phyloP scores from a whole-genome alignment of 2,888 invertebrate species.

The Drosophila barbarae region DNA sequence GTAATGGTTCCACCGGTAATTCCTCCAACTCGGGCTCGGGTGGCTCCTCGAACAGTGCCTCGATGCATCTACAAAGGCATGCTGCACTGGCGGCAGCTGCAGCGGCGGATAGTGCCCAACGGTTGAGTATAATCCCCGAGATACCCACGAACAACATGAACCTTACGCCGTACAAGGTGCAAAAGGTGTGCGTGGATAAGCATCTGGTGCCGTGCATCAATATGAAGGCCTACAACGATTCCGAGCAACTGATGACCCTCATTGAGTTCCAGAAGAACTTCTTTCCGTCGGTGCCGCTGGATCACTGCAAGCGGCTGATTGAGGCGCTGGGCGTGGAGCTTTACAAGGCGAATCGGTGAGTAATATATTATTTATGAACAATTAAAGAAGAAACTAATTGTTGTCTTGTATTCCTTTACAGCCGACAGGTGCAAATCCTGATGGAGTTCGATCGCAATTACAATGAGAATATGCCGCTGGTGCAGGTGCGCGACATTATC shows the following conservation, averaged over 20 bases:
- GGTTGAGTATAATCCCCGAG: conserved; percentile 85
- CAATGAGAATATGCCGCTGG: conserved; percentile 87
- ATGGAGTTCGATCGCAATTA: conserved; percentile 88
- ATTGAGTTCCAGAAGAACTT: conserved; percentile 89
- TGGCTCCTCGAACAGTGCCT: conserved; percentile 67
- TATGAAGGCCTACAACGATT: conserved; percentile 90
- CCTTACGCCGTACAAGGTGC: conserved; percentile 89
- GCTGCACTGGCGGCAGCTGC: conserved; percentile 68
- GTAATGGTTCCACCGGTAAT: not conserved
- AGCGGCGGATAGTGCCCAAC: conserved; percentile 68
- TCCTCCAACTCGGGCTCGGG: conserved; percentile 12
- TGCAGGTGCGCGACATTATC: conserved; percentile 90
- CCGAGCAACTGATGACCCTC: conserved; percentile 90
- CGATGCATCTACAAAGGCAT: conserved; percentile 81
- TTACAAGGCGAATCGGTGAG: conserved; percentile 91
- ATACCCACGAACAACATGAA: conserved; percentile 84
- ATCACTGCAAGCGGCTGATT: conserved; percentile 88
- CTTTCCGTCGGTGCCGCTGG: conserved; percentile 88
- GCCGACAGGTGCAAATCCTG: conserved; percentile 87
- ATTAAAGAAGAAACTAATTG: not conserved
- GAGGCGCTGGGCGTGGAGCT: conserved; percentile 89
- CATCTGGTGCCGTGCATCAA: conserved; percentile 92
- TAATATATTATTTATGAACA: conserved; percentile 1
- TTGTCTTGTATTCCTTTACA: conserved; percentile 67
- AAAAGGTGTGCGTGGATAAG: conserved; percentile 89